Evolutionary conservation across 2,797 vertebrate genomes (phyloP).

Genomic region (Bradypodion ventrale): DNA sequence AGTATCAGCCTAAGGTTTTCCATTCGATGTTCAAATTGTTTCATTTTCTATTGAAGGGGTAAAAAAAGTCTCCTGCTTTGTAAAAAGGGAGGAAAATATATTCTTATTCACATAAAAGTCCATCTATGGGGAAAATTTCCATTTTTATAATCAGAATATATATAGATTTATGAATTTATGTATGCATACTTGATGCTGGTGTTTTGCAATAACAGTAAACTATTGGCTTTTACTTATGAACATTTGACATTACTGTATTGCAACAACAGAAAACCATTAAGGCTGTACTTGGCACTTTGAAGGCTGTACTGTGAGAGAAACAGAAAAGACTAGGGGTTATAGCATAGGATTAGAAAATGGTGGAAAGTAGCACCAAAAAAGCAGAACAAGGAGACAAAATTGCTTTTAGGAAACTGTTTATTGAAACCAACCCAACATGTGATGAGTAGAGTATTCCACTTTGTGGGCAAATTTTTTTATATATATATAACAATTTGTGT

Average conservation of each 20-base stretch:
- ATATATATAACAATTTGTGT: background rate
- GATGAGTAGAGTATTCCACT: background rate
- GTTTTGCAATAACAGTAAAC: conserved; percentile 28
- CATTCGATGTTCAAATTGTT: conserved; percentile 54
- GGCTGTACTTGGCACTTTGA: conserved; percentile 27
- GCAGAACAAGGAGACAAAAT: background rate
- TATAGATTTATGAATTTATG: conserved; percentile 61
- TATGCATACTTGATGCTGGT: conserved; percentile 43
- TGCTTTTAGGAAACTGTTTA: background rate
- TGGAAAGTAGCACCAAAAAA: background rate
- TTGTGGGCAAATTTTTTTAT: background rate
- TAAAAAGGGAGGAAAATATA: conserved; percentile 36
- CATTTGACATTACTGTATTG: conserved; percentile 32
- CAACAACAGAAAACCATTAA: conserved; percentile 33
- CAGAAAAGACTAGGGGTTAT: conserved; percentile 14
- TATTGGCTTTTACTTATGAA: conserved; percentile 23
- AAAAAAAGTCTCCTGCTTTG: conserved; percentile 39
- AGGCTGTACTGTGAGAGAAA: conserved; percentile 41
- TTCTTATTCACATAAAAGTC: conserved; percentile 59
- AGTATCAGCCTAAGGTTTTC: conserved; percentile 55
- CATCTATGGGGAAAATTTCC: conserved; percentile 43
- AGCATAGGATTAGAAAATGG: background rate
- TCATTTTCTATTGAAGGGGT: conserved; percentile 47
- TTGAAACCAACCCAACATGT: background rate
- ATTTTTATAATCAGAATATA: conserved; percentile 50